Base-by-base conservation (phyloP, 1,140 invertebrate species). In the Solen grandis region DNA sequence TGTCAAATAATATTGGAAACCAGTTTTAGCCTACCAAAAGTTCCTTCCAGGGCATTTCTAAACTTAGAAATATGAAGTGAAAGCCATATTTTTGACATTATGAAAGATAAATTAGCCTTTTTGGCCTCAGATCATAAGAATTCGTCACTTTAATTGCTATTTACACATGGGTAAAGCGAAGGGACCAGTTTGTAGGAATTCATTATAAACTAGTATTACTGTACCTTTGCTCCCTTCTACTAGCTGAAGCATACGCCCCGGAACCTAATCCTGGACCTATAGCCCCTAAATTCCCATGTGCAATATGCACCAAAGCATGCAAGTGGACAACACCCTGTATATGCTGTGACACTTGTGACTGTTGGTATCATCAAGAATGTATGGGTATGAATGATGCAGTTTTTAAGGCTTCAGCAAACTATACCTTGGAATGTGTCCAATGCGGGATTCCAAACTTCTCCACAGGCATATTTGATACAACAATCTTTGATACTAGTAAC, bases 391-490 rank as follows among this genome's bases (percentile, higher is more conserved):
- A 36, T 0, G 66, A 70, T 52, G 57, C n/a, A 1, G 54, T 79
- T 2, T 79, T 31, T 31, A 52, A 60, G 54, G 38, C 2, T 10
- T 27, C 60, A n/a, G 36, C 14, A 2, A 68, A 75, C 50, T 8
- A 59, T 13, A 81, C 36, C 27, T 81, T 46, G 62, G 69, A 75
- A 19, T 74, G 79, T 31, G 16, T 57, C 36, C 63, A 74, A 50
- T 81, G 79, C 60, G 70, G 79, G 13, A 14, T 81, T 10, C 72
- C 73, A 60, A 76, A 82, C 46, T 82, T 82, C 62, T 76, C 80
- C 8, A 52, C 63, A 1, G 36, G 36, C 14, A 31, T 82, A 31
- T 82, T 82, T 57, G 62, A 82, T 50, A 60, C 36, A 4, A 69
- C 50, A 10, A 31, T 82, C 5, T 63, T 70, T 19, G 73, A 75